Percentiles rank a stretch among this genome's conserved stretches.
These are phyloP conservation scores for Caprella mutica DNA, from an alignment of 2,888 invertebrate genomes.

Conservation along the genomic window DNA sequence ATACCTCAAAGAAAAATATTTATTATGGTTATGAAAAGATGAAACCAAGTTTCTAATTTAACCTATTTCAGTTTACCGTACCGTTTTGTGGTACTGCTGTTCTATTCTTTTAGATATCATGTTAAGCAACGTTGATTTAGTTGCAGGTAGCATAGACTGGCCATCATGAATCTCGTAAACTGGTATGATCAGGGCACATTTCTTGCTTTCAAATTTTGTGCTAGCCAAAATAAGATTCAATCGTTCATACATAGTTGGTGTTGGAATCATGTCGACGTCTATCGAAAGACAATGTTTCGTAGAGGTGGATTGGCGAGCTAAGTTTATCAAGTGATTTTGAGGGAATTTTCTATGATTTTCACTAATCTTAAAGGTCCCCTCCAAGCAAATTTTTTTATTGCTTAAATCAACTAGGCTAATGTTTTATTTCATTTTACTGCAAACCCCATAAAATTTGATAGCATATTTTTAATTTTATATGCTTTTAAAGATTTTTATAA, in stretches of 20 bases:
- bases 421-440: too few relatives aligned
- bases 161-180: conserved; percentile 36
- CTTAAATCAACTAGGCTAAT: too few relatives aligned
- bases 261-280: conserved; percentile 37
- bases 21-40: too few relatives aligned
- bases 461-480: too few relatives aligned
- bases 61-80: neutral
- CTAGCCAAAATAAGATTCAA: conserved; percentile 22
- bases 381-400: too few relatives aligned
- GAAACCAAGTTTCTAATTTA: too few relatives aligned
- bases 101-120: conserved; percentile 15
- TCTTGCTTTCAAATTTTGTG: conserved; percentile 28
- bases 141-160: conserved; percentile 33
- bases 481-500: too few relatives aligned
- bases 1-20: too few relatives aligned
- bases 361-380: too few relatives aligned
- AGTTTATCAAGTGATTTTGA: conserved; percentile 37
- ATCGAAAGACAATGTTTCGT: conserved; percentile 35
- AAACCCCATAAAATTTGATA: too few relatives aligned
- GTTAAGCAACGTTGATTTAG: conserved; percentile 35
- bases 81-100: conserved; percentile 21
- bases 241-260: conserved; percentile 20
- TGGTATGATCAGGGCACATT: conserved; percentile 37
- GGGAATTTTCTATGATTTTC: too few relatives aligned
- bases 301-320: conserved; percentile 35